Evolutionary conservation across 2,888 invertebrate genomes (phyloP).

Genomic region (Drosophila acutilabella): DNA sequence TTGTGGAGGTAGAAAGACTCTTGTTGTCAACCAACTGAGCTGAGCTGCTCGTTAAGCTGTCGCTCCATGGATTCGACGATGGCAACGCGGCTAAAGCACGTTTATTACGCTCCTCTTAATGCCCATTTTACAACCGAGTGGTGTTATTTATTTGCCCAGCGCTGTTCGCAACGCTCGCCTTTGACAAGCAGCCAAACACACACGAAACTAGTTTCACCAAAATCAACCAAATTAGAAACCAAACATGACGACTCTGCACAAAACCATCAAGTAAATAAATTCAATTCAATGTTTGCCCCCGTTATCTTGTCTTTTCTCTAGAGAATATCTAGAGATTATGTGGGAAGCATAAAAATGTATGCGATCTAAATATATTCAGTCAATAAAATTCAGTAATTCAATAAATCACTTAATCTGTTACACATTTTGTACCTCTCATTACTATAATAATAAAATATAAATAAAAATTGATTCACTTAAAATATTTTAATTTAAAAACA

Average conservation of each 20-base stretch:
- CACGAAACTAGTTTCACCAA: constrained; percentile 11
- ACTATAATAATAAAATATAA: no score
- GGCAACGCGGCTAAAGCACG: constrained; percentile 41
- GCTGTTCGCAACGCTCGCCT: constrained; percentile 20
- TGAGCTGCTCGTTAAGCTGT: constrained; percentile 78
- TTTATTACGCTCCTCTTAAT: constrained; percentile 75
- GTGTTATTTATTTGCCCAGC: constrained; percentile 58
- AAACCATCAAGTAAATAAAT: constrained; percentile 16
- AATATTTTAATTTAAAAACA: no score
- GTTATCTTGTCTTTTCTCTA: no score
- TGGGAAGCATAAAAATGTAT: no score
- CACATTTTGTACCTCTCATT: no score
- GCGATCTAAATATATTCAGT: no score
- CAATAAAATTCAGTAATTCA: no score
- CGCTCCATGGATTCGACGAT: constrained; percentile 35
- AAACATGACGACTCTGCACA: constrained; percentile 9
- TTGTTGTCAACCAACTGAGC: constrained; percentile 65
- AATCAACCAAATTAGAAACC: constrained; percentile 19
- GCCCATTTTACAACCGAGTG: constrained; percentile 72
- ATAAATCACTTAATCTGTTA: no score
- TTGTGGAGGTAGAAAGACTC: no score
- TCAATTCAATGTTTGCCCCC: background rate
- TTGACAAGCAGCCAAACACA: constrained; percentile 2
- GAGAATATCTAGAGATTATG: no score
- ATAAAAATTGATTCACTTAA: no score